Percentiles rank a stretch among this genome's conserved stretches.
Evolutionary conservation across 2,888 invertebrate species (phyloP).

Genomic region (Anthrax anthrax): DNA sequence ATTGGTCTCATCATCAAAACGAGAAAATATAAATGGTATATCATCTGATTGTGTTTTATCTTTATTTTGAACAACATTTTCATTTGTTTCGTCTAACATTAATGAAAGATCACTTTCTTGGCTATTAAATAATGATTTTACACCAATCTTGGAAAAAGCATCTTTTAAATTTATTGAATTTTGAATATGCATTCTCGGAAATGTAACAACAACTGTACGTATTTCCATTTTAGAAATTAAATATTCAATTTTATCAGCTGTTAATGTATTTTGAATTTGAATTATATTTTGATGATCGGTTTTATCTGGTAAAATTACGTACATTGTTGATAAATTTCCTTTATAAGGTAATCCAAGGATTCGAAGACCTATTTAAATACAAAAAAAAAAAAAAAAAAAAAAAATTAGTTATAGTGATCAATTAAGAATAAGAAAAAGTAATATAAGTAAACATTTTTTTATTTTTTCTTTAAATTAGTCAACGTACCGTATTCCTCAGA

Average conservation of each 20-base stretch:
- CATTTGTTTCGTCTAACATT: slow-evolving; percentile 22
- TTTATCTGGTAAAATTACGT: slow-evolving; percentile 45
- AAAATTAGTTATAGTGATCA: neutral
- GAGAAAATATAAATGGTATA: neutral
- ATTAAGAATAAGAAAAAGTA: too few species aligned
- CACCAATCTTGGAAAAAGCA: slow-evolving; percentile 42
- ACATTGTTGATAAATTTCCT: slow-evolving; percentile 46
- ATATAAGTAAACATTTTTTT: too few species aligned
- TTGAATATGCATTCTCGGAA: slow-evolving; percentile 59
- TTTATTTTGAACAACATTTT: neutral
- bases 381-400: neutral
- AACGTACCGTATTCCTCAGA: slow-evolving; percentile 17
- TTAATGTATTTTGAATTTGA: slow-evolving; percentile 34
- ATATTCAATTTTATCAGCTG: slow-evolving; percentile 31
- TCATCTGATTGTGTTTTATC: neutral
- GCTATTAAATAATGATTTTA: slow-evolving; percentile 47
- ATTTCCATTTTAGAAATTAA: slow-evolving; percentile 27
- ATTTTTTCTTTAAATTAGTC: neutral
- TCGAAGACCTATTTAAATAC: slow-evolving; percentile 32
- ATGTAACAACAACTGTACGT: slow-evolving; percentile 38
- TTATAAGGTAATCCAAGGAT: slow-evolving; percentile 53
- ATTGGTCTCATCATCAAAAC: slow-evolving; percentile 1
- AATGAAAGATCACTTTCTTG: slow-evolving; percentile 50
- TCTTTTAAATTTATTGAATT: slow-evolving; percentile 41
- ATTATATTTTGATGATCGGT: slow-evolving; percentile 35